Percentiles rank a stretch among this genome's conserved stretches.
Conservation (phyloP, 2,797 vertebrate genomes). For the Natrix natrix region DNA sequence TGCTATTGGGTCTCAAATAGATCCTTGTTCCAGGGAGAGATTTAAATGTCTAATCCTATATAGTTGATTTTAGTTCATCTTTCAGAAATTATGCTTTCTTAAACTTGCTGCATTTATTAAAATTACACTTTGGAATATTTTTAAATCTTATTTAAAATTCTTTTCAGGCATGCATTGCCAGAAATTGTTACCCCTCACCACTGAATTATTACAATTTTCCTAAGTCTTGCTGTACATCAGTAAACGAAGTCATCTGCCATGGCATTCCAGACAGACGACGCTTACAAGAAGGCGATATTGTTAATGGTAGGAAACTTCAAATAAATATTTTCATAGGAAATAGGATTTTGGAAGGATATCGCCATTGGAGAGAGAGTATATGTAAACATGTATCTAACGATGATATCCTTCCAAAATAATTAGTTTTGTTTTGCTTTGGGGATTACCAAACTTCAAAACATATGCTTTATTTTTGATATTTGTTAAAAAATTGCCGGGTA, state of each 20-base stretch:
- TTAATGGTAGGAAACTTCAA: constrained; percentile 82
- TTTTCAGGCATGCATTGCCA: constrained; percentile 89
- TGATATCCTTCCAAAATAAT: not conserved
- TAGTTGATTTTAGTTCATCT: not conserved
- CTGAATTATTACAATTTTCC: constrained; percentile 99
- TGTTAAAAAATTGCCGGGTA: not conserved
- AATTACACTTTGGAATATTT: not conserved
- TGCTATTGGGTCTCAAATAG: not conserved
- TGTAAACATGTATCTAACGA: not conserved
- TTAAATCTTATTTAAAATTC: constrained; percentile 38
- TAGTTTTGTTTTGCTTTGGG: not conserved
- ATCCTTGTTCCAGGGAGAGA: not conserved
- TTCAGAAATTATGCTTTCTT: not conserved
- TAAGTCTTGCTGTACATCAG: constrained; percentile 98
- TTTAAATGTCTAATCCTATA: not conserved
- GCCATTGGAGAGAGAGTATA: not conserved
- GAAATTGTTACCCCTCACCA: constrained; percentile 97
- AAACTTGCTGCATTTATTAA: not conserved
- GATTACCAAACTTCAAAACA: not conserved
- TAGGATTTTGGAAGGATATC: not conserved
- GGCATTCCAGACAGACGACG: constrained; percentile 95
- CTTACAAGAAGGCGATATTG: constrained; percentile 94
- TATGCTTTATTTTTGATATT: not conserved
- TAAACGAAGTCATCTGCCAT: constrained; percentile 98
- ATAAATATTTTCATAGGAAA: not conserved